Evolutionary conservation across 2,113 vertebrate genomes (phyloP).

Genomic region (Aythya baeri): DNA sequence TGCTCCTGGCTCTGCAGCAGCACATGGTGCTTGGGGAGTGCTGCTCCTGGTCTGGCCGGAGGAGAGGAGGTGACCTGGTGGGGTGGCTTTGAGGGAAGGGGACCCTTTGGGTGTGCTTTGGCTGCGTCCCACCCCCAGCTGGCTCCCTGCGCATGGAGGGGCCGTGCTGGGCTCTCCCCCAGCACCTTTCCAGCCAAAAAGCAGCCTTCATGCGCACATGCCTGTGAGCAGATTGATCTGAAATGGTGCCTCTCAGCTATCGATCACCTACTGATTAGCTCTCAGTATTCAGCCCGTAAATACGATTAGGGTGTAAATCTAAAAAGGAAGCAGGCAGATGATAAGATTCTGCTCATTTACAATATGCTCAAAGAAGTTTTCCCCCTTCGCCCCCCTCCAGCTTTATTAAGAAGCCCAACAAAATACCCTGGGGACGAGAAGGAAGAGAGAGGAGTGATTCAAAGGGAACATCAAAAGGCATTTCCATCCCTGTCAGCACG

Average conservation of each 20-base stretch:
- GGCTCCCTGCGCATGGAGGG: not conserved
- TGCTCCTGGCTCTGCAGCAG: not conserved
- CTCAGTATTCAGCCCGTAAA: conserved; percentile 11
- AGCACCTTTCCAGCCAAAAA: not conserved
- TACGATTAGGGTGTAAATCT: conserved; percentile 4
- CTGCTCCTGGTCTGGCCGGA: not conserved
- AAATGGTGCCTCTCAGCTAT: not conserved
- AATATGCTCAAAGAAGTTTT: conserved; percentile 8
- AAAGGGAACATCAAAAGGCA: conserved; percentile 33
- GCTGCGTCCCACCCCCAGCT: not conserved
- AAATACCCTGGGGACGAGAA: not conserved
- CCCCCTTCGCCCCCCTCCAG: not conserved
- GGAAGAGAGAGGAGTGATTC: not conserved
- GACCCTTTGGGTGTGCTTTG: not conserved
- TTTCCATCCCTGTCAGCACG: not conserved
- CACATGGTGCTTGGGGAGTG: not conserved
- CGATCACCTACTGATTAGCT: not conserved
- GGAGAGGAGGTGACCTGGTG: not conserved
- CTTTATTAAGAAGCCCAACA: conserved; percentile 6
- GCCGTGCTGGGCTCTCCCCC: rapidly evolving
- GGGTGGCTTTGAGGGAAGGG: not conserved
- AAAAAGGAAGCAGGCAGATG: not conserved
- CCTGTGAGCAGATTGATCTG: not conserved
- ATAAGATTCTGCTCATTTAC: conserved; percentile 26
- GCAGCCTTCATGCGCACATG: not conserved